phyloP scores from a whole-genome alignment of 1,140 invertebrate genomes.

The Nasonia vitripennis region DNA sequence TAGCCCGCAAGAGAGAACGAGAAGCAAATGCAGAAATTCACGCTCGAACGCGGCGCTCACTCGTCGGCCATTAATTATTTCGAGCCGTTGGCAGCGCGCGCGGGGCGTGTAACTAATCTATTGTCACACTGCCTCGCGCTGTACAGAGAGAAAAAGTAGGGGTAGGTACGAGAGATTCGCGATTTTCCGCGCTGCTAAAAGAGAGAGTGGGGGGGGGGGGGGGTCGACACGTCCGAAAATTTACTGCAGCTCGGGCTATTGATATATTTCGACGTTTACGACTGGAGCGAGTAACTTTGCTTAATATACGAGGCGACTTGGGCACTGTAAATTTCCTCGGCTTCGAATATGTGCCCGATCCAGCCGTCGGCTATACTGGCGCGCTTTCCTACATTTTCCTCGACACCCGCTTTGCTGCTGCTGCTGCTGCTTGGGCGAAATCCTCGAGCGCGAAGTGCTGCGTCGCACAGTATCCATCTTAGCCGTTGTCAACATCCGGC shows the following conservation, averaged over 20 bases:
- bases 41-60: slow-evolving; percentile 26
- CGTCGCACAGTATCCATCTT: slow-evolving; percentile 31
- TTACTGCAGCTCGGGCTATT: slow-evolving; percentile 64
- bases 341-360: slow-evolving; percentile 57
- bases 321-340: slow-evolving; percentile 63
- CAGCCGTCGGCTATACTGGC: slow-evolving; percentile 17
- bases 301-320: slow-evolving; percentile 64
- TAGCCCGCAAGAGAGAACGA: not conserved
- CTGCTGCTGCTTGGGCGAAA: not conserved
- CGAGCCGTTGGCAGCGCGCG: slow-evolving; percentile 48
- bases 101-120: slow-evolving; percentile 55
- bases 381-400: slow-evolving; percentile 55
- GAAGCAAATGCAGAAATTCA: slow-evolving; percentile 32
- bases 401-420: not conserved
- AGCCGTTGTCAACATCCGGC: slow-evolving; percentile 37
- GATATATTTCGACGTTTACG: slow-evolving; percentile 72
- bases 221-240: slow-evolving; percentile 52
- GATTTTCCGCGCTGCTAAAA: slow-evolving; percentile 29
- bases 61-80: slow-evolving; percentile 38
- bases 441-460: not conserved
- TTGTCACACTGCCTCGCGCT: slow-evolving; percentile 34
- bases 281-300: slow-evolving; percentile 64
- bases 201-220: slow-evolving; percentile 23
- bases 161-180: not conserved
- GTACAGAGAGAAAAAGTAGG: not conserved